These are phyloP conservation scores for Gracilinanus agilis DNA, from an alignment of 2,113 vertebrate genomes.

Conservation along the genomic window DNA sequence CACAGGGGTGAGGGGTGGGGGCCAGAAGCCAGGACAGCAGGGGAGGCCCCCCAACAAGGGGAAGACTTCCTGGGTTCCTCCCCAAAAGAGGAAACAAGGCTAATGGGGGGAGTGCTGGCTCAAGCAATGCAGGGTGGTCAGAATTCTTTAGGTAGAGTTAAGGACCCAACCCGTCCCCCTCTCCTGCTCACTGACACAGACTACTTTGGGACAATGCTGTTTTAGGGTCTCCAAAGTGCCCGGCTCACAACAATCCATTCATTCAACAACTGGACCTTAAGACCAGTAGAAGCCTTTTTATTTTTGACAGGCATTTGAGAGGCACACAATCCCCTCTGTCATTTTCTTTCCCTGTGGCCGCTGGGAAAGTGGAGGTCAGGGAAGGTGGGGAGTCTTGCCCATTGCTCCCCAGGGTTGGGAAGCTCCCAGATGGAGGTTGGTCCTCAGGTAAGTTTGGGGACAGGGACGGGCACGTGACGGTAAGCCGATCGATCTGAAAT, in stretches of 20 bases:
- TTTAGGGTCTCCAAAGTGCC: background rate
- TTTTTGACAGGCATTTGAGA: background rate
- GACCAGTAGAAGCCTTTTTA: background rate
- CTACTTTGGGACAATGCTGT: background rate
- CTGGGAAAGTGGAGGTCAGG: background rate
- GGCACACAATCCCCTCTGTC: background rate
- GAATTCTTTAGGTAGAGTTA: background rate
- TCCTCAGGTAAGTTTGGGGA: background rate
- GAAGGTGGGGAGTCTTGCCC: background rate
- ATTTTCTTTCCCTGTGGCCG: background rate
- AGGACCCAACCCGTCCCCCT: background rate
- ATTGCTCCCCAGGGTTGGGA: background rate
- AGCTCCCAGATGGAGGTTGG: background rate
- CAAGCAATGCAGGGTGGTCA: background rate
- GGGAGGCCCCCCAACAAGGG: background rate
- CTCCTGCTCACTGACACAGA: background rate
- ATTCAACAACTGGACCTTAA: background rate
- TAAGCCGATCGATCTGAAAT: too few species aligned
- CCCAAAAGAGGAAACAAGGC: background rate
- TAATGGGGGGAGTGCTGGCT: background rate
- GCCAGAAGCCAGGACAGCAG: background rate
- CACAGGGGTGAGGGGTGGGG: too few species aligned
- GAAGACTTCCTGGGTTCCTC: background rate
- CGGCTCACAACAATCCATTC: background rate
- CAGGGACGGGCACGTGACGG: background rate